Evolutionary conservation across 2,888 invertebrate species (phyloP), one percentile per base, ranked within the genome.

Genomic region (Orthonychiurus folsomi): DNA sequence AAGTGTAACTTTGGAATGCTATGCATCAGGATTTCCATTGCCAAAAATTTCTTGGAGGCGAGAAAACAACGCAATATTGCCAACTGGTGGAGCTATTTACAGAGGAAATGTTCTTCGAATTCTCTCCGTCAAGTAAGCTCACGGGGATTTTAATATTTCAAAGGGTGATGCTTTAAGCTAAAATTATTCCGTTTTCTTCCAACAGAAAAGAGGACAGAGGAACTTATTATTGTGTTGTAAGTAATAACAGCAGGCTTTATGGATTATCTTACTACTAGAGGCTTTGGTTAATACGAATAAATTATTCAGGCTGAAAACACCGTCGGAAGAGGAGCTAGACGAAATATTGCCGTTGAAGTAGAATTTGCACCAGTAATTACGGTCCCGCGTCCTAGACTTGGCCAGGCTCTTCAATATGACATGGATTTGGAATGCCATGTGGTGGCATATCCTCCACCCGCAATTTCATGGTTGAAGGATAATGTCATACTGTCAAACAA

Each of bases 391-490:
- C 92, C 92, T 0, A 81, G 92, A 24, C 79, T 92, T 37, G 91
- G 91, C 15, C 85, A 90, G 81, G 93, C 93, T 0, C 79, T 93
- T 12, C 93, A 93, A 76, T 93, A 92, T 75, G 92, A 94, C 73
- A 93, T 93, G 87, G 91, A 93, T 74, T 77, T 95, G 67, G 93
- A 94, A 75, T 95, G 95, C 74, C 93, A 93, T 77, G 88, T 93
- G 18, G 92, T 92, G 76, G 94, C 94, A 0, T 93, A 93, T 78
- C 95, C 95, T 0, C 91, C 91, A 2, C 94, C 95, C 0, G 90
- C 89, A 1, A 91, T 95, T 68, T 83, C 85, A 0, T 95, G 95
- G 95, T 80, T 89, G 2, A 93, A 93, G 76, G 80, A 80, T 72
- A 91, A 91, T 60, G 87, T 86, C 56, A 85, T 86, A 65, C 77